Evolutionary conservation across 2,113 vertebrate species (phyloP).

Genomic region (Athene cunicularia): DNA sequence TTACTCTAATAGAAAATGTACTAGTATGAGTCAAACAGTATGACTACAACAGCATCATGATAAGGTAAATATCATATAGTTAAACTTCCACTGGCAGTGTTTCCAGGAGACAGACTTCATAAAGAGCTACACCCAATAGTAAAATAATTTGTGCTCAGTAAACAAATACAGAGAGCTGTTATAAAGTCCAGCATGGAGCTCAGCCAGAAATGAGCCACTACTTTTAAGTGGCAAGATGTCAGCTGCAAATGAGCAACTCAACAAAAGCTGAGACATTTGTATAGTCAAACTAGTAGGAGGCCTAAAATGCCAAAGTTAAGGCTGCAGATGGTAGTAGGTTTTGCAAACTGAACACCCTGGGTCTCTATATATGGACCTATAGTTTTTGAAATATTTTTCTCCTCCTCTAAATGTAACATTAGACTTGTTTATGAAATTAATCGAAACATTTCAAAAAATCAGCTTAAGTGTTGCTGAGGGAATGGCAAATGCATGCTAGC

Average conservation of each 20-base stretch:
- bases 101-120: conserved; percentile 20
- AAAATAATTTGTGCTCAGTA: conserved; percentile 36
- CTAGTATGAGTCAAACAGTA: neutral
- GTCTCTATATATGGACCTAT: neutral
- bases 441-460: neutral
- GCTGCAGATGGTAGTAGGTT: neutral
- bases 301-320: neutral
- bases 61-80: conserved; percentile 27
- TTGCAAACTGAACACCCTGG: neutral
- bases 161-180: conserved; percentile 23
- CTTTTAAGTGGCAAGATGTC: conserved; percentile 3
- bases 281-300: neutral
- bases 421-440: neutral
- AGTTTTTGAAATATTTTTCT: neutral
- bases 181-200: neutral
- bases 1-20: neutral
- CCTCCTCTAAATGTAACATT: neutral
- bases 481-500: neutral
- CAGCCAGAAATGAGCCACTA: neutral
- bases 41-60: neutral
- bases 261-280: neutral
- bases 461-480: neutral
- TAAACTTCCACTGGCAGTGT: neutral
- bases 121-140: conserved; percentile 40
- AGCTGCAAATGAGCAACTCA: neutral